Base-by-base conservation (phyloP, 2,113 vertebrate genomes). In the Plectropomus leopardus region DNA sequence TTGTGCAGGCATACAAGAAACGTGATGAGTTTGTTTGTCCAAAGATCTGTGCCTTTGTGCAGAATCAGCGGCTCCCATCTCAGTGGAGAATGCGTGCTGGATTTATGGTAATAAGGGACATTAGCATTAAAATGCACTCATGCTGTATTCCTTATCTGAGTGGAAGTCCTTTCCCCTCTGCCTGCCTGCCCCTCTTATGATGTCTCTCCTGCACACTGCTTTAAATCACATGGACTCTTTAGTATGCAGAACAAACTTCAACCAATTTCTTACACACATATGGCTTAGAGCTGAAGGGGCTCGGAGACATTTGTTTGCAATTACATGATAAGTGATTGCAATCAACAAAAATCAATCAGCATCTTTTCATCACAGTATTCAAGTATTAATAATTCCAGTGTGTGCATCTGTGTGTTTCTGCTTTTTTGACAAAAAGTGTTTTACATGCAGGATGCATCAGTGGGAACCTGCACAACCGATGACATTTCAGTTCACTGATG, bases 101-200 rank as follows among this genome's bases (percentile, higher is more conserved):
- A 45, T 72, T 32, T 48, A 32, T 76, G 61, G 13, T 71, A 78
- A 67, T 55, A n/a, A 26, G 15, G 26, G 7, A 51, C 48, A 82
- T 80, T 79, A 71, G 44, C 69, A 82, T 82, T 45, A 23, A 76
- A 84, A 82, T 86, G 42, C 0, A 3, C 11, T 72, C 3, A 4
- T 57, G 74, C 53, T 40, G 55, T 59, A 23, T 69, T 78, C 32
- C 19, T 23, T 21, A 45, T 67, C 15, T 63, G 16, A 42, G 19
- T 26, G 48, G 50, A 76, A 42, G 45, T 34, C 40, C 26, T 84
- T 48, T 40, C 4, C 17, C 16, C 16, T 45, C 17, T 0, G 26
- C 72, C 60, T 0, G 1, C 7, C 8, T 40, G n/a, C 11, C 55
- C 16, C 16, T 19, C 26, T 61, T 23, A 7, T 16, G 42, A 60